phyloP scores from a whole-genome alignment of 2,797 vertebrate species.

The Phoebastria nigripes region DNA sequence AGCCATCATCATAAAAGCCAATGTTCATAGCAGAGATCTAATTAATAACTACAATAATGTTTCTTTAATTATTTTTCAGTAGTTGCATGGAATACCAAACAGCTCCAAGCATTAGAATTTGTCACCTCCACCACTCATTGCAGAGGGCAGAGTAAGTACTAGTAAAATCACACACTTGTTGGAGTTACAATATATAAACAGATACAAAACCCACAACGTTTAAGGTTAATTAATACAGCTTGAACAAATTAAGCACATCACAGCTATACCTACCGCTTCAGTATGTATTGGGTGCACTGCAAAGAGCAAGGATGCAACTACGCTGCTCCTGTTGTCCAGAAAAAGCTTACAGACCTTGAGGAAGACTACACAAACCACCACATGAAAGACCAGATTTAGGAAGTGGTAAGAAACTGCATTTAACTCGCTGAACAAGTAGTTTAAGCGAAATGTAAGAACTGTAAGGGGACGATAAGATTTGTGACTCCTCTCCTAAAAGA shows the following conservation, averaged over 20 bases:
- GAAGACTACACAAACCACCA: conserved; percentile 87
- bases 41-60: not conserved
- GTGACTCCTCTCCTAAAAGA: conserved; percentile 92
- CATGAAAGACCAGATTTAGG: conserved; percentile 88
- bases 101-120: not conserved
- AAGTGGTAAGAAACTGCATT: conserved; percentile 93
- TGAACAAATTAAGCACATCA: not conserved
- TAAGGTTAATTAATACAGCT: not conserved
- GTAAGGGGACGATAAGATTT: conserved; percentile 97
- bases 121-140: not conserved
- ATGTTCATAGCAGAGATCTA: not conserved
- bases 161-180: not conserved
- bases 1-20: not conserved
- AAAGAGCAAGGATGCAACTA: conserved; percentile 90
- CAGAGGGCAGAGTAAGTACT: not conserved
- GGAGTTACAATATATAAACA: not conserved
- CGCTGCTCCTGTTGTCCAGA: conserved; percentile 83
- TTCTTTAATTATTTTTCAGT: not conserved
- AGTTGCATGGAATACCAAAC: not conserved
- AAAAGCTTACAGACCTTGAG: conserved; percentile 91
- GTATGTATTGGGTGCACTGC: conserved; percentile 96
- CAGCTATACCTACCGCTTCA: conserved; percentile 88
- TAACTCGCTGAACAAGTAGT: conserved; percentile 93
- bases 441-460: conserved; percentile 94
- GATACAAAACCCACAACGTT: not conserved